Conservation (phyloP, 1,140 invertebrate species). For the Eurosta solidaginis region DNA sequence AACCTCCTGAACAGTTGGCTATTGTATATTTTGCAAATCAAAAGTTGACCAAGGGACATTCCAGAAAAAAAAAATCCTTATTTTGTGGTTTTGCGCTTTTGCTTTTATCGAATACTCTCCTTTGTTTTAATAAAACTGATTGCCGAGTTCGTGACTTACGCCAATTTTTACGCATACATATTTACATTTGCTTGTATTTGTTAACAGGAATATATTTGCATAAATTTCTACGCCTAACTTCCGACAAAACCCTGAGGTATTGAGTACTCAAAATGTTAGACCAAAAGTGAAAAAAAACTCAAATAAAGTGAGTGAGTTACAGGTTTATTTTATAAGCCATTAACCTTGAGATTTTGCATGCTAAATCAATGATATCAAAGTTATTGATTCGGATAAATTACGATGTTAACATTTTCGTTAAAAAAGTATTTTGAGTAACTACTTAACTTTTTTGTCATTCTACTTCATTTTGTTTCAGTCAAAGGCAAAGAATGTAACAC, state of each 20-base stretch:
- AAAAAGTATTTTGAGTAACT: too few species aligned
- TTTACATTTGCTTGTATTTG: too few species aligned
- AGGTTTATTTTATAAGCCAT: not conserved
- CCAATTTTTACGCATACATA: not conserved
- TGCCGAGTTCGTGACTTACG: not conserved
- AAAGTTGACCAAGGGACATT: too few species aligned
- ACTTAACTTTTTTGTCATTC: too few species aligned
- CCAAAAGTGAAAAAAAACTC: not conserved
- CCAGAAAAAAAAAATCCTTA: too few species aligned
- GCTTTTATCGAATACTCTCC: not conserved
- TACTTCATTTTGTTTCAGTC: constrained; percentile 52
- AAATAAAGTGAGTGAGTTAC: not conserved
- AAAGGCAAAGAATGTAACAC: constrained; percentile 67
- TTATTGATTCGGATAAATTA: too few species aligned
- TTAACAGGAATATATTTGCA: too few species aligned
- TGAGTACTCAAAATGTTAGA: not conserved
- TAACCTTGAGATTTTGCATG: constrained; percentile 16
- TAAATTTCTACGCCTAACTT: not conserved
- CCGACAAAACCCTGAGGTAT: not conserved
- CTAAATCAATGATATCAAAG: not conserved
- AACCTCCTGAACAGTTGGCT: too few species aligned
- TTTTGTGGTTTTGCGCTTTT: too few species aligned
- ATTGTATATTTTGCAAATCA: too few species aligned
- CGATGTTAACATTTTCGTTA: too few species aligned
- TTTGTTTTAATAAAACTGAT: not conserved